phyloP scores from a whole-genome alignment of 2,113 vertebrate species.

The Mixornis gularis region DNA sequence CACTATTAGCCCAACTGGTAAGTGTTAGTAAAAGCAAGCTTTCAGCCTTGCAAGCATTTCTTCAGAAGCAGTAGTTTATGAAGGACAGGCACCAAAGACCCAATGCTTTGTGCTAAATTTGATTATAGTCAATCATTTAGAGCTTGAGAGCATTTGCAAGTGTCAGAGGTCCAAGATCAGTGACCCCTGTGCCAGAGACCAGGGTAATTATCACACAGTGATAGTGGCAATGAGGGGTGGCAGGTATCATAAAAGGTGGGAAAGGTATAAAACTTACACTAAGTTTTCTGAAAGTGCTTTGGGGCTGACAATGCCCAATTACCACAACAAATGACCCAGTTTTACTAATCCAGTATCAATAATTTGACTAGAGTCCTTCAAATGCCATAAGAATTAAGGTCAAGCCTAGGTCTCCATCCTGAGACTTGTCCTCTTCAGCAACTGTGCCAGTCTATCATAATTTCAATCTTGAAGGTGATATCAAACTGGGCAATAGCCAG shows the following conservation, averaged over 20 bases:
- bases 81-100: background rate
- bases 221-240: background rate
- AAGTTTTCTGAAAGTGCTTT: background rate
- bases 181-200: background rate
- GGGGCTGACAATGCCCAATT: background rate
- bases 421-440: background rate
- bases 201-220: background rate
- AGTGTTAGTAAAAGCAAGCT: background rate
- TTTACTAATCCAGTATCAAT: background rate
- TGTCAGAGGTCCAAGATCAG: background rate
- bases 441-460: background rate
- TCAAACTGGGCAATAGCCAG: background rate
- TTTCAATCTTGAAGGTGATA: background rate
- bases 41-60: background rate
- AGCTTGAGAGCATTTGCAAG: background rate
- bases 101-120: background rate
- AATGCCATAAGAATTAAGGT: rapidly evolving
- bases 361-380: background rate
- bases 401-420: background rate
- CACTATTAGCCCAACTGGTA: background rate
- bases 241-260: background rate
- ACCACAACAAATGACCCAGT: background rate
- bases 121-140: background rate
- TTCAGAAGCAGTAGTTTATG: background rate
- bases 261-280: background rate